These are phyloP conservation scores for Yponomeuta cagnagella DNA, from an alignment of 2,888 invertebrate species.

Conservation along the genomic window DNA sequence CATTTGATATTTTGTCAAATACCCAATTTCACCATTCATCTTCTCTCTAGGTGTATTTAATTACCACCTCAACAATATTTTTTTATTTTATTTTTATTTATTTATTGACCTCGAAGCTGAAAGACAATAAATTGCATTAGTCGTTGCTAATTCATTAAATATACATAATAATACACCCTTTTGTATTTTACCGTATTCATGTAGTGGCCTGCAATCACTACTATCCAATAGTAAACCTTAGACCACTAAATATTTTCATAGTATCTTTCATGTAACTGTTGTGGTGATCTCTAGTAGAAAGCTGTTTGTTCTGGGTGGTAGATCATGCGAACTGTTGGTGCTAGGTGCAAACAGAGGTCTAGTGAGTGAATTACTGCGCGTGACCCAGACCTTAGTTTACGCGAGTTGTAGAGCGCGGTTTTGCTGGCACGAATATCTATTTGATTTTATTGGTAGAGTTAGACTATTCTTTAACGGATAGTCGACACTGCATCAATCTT, in stretches of 20 bases:
- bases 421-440: background rate
- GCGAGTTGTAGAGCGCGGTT: background rate
- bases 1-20: too few relatives aligned
- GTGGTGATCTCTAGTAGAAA: background rate
- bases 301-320: background rate
- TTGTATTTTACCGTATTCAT: too few relatives aligned
- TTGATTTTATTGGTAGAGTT: too few relatives aligned
- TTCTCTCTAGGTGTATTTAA: background rate
- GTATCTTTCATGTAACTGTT: background rate
- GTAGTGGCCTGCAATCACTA: too few relatives aligned
- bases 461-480: too few relatives aligned
- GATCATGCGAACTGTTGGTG: background rate
- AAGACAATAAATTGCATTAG: background rate
- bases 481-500: too few relatives aligned
- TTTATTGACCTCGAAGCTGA: background rate
- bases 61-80: background rate
- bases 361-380: background rate
- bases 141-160: background rate
- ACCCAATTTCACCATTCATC: background rate
- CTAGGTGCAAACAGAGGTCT: background rate
- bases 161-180: background rate
- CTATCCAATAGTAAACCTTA: background rate
- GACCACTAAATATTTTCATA: background rate
- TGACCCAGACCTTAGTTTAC: background rate
- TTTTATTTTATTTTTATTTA: too few relatives aligned